These are phyloP conservation scores for Jacana jacana DNA, from an alignment of 2,113 vertebrate species.

Conservation along the genomic window DNA sequence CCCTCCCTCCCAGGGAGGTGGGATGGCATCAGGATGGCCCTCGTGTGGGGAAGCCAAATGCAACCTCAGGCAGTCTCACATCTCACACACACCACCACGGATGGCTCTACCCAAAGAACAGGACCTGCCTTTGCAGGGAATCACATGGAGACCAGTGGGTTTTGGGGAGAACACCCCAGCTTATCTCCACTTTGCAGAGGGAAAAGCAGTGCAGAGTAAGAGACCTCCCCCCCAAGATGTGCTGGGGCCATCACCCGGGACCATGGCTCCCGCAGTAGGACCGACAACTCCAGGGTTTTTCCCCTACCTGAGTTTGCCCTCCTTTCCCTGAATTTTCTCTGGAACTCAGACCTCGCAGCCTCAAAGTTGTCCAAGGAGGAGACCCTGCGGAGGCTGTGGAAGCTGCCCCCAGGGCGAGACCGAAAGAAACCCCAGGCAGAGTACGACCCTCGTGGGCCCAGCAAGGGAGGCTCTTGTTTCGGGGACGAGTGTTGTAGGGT, in stretches of 20 bases:
- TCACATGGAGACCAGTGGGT: not conserved
- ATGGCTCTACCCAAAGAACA: not conserved
- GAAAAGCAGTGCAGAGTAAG: not conserved
- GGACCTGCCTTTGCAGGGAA: not conserved
- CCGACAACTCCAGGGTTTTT: slow-evolving; percentile 32
- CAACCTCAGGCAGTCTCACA: not conserved
- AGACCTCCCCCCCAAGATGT: not conserved
- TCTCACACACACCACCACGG: not conserved
- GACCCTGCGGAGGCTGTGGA: slow-evolving; percentile 83
- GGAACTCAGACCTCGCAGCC: slow-evolving; percentile 81
- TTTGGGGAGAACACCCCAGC: not conserved
- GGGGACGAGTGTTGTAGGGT: slow-evolving; percentile 48
- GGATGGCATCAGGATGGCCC: not conserved
- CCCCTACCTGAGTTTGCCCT: slow-evolving; percentile 77
- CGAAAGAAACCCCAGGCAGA: slow-evolving; percentile 70
- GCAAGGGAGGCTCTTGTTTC: slow-evolving; percentile 60
- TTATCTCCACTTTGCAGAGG: not conserved
- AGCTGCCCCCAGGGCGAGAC: slow-evolving; percentile 58
- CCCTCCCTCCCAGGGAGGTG: not conserved
- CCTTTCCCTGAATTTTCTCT: slow-evolving; percentile 74
- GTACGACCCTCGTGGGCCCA: slow-evolving; percentile 70
- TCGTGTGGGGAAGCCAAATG: accelerated
- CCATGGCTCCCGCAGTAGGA: not conserved
- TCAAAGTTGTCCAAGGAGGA: slow-evolving; percentile 87
- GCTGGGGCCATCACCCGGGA: not conserved